A percentile compares a stretch with the other conserved stretches of the same genome.
phyloP scores from a whole-genome alignment of 1,140 invertebrate species.

The Dysdera silvatica region DNA sequence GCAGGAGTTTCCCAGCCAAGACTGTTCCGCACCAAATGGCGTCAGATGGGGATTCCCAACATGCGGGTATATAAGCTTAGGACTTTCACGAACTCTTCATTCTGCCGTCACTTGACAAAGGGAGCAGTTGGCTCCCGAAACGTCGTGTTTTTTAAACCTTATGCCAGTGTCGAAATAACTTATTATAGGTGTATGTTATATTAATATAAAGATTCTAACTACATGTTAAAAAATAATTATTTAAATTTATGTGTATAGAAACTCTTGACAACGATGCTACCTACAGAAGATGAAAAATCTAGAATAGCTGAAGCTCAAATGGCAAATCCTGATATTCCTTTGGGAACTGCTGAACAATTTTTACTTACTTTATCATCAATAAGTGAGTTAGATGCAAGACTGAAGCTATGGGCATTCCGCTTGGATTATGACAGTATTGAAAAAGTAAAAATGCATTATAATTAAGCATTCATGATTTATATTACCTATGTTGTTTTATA shows the following conservation, averaged over 20 bases:
- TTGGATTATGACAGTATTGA: constrained; percentile 95
- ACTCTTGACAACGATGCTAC: constrained; percentile 87
- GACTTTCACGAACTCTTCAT: no score
- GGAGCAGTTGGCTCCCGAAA: no score
- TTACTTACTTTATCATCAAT: constrained; percentile 91
- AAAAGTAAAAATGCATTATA: constrained; percentile 61
- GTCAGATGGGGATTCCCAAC: no score
- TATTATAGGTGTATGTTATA: background rate
- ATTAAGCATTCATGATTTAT: no score
- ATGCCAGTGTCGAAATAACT: no score
- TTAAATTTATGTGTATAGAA: constrained; percentile 55
- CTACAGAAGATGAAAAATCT: constrained; percentile 89
- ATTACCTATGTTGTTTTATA: no score
- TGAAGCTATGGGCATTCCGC: constrained; percentile 93
- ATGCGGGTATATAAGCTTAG: no score
- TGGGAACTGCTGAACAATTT: constrained; percentile 97
- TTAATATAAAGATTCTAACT: background rate
- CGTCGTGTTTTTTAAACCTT: no score
- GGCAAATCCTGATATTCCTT: constrained; percentile 84
- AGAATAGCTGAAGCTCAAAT: constrained; percentile 93
- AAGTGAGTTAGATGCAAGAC: constrained; percentile 83
- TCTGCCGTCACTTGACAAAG: no score
- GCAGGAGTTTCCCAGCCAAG: no score
- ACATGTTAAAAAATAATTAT: background rate
- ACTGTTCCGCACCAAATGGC: no score